Base-by-base conservation (phyloP, 2,113 vertebrate species). In the Edolisoma coerulescens region DNA sequence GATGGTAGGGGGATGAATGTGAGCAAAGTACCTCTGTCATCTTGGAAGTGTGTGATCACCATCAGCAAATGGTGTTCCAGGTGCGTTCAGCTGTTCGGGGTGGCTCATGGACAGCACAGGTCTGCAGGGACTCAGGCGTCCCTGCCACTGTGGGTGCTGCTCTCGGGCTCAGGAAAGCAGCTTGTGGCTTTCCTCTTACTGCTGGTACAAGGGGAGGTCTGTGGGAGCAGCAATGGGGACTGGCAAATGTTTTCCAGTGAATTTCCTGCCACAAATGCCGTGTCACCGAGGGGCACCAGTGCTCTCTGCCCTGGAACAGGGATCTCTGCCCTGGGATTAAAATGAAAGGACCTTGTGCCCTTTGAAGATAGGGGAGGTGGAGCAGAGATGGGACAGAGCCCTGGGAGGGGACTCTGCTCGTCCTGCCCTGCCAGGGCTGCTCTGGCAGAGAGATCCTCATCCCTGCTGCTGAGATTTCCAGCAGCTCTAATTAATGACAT, bases 401-500 rank as follows among this genome's bases (percentile, higher is more conserved):
- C 70, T 37, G 70, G 33, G 19, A 89, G 52, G 47, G 33, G n/a
- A 23, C 78, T 82, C 47, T 47, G 69, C 82, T 75, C 19, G 0
- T 60, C 71, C 87, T 71, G 60, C 87, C 37, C 50, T 67, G 77
- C 39, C 77, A 20, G 41, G 39, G 52, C 56, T 75, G 77, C 65
- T 22, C 42, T 68, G 74, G 56, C 64, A 37, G 65, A 33, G n/a
- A 45, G 30, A 23, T 19, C 33, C 78, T 82, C 69, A 6, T 56
- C 78, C 70, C 69, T 86, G 86, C 87, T 4, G 23, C 65, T 69
- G 70, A n/a, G 74, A 41, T 77, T 57, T 49, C 84, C 68, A 45
- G 3, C 11, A 63, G 71, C 76, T 82, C 79, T 96, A 73, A 88
- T 94, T 83, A 92, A 87, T 77, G 90, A 26, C 89, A 68, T 71